A percentile compares a stretch with the other conserved stretches of the same genome.
These are phyloP conservation scores for Petrocephalus sullivani DNA, from an alignment of 2,797 vertebrate genomes.

Conservation along the genomic window DNA sequence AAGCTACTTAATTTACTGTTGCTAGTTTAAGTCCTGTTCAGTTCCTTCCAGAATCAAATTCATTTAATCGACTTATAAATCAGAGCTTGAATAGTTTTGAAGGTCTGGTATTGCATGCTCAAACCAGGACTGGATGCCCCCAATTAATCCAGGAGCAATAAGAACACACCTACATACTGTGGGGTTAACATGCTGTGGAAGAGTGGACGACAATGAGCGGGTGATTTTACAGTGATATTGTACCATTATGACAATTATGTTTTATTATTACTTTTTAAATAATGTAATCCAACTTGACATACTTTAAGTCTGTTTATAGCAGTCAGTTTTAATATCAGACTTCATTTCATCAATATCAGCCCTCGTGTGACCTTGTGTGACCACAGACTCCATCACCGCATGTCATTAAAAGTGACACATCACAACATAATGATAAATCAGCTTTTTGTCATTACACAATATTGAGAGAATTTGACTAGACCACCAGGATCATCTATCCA, in stretches of 20 bases:
- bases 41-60: neutral
- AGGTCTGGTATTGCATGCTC: neutral
- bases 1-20: neutral
- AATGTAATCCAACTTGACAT: neutral
- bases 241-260: neutral
- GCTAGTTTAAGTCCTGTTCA: neutral
- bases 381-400: no score
- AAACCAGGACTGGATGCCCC: neutral
- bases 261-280: neutral
- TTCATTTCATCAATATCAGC: no score
- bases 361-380: no score
- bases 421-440: no score
- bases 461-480: no score
- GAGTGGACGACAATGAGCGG: neutral
- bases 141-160: neutral
- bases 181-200: neutral
- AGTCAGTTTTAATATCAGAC: neutral
- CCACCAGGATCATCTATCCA: no score
- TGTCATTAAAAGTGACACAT: no score
- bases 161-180: neutral
- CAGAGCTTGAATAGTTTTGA: neutral
- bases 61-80: neutral
- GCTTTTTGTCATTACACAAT: no score
- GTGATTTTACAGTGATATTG: neutral
- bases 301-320: neutral